A percentile compares a stretch with the other conserved stretches of the same genome.
phyloP scores from a whole-genome alignment of 2,797 vertebrate genomes.

The Anableps anableps region DNA sequence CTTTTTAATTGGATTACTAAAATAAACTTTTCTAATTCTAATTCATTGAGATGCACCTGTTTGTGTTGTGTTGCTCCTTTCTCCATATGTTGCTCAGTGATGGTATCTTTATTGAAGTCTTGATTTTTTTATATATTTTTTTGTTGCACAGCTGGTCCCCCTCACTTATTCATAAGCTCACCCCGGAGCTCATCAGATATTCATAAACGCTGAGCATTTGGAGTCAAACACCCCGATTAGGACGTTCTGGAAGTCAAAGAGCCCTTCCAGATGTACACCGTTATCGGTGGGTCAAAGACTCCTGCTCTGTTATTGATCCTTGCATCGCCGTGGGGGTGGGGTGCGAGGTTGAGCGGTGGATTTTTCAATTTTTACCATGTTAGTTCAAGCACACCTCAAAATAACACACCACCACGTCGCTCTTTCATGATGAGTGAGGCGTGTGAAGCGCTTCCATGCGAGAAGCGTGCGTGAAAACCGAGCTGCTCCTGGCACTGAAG shows the following conservation, averaged over 20 bases:
- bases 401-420: constrained; percentile 39
- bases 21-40: not conserved
- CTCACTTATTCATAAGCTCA: constrained; percentile 76
- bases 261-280: constrained; percentile 39
- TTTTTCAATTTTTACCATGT: constrained; percentile 44
- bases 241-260: constrained; percentile 55
- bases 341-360: not conserved
- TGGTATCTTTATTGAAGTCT: constrained; percentile 33
- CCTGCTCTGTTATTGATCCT: constrained; percentile 59
- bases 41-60: not conserved
- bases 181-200: constrained; percentile 67
- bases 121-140: constrained; percentile 32
- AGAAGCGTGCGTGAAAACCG: constrained; percentile 26
- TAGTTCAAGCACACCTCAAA: constrained; percentile 56
- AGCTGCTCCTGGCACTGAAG: constrained; percentile 47
- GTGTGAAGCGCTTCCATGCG: constrained; percentile 32
- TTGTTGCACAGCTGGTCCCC: constrained; percentile 62
- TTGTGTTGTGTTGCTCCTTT: not conserved
- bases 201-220: constrained; percentile 68
- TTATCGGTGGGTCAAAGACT: constrained; percentile 58
- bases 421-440: constrained; percentile 54
- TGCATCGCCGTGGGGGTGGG: not conserved
- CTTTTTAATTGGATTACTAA: not conserved
- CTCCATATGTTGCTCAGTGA: not conserved
- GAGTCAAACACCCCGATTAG: constrained; percentile 70